phyloP scores from a whole-genome alignment of 53 echinoderm and acorn worm genomes.

The Temnopleurus reevesii region DNA sequence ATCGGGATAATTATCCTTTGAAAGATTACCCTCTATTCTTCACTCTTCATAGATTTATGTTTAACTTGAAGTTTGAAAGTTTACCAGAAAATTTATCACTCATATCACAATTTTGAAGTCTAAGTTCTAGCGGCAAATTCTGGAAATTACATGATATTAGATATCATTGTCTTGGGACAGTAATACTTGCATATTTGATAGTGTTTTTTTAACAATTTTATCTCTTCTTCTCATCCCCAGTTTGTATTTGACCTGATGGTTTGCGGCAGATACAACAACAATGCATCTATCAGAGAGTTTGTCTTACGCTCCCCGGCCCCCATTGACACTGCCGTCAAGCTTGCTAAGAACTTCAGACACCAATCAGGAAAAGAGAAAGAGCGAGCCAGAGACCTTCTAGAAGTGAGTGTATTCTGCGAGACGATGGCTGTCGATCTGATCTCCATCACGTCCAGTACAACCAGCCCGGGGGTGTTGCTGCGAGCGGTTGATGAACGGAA shows the following conservation, averaged over 20 bases:
- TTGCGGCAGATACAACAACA: slow-evolving; percentile 82
- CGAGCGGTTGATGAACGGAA: slow-evolving; percentile 81
- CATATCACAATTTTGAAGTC: too few relatives aligned
- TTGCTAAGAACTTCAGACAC: slow-evolving; percentile 78
- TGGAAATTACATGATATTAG: not conserved
- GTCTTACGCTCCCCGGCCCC: slow-evolving; percentile 91
- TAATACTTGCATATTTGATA: not conserved
- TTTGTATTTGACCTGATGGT: slow-evolving; percentile 99
- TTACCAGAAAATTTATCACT: too few relatives aligned
- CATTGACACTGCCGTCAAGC: slow-evolving; percentile 90
- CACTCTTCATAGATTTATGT: too few relatives aligned
- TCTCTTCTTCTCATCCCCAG: slow-evolving; percentile 48
- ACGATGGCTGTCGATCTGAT: slow-evolving; percentile 93
- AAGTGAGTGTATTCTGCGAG: slow-evolving; percentile 80
- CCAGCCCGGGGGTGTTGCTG: slow-evolving; percentile 78
- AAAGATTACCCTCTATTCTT: too few relatives aligned
- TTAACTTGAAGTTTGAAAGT: too few relatives aligned
- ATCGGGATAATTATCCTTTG: too few relatives aligned
- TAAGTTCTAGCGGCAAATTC: too few relatives aligned
- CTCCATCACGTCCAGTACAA: slow-evolving; percentile 82
- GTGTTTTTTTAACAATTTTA: not conserved
- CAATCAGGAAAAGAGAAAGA: slow-evolving; percentile 92
- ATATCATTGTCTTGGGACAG: not conserved
- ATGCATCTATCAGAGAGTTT: slow-evolving; percentile 87
- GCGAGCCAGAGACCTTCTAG: slow-evolving; percentile 84